These are phyloP conservation scores for Gymnocypris eckloni DNA, from an alignment of 2,797 vertebrate species.

Conservation along the genomic window DNA sequence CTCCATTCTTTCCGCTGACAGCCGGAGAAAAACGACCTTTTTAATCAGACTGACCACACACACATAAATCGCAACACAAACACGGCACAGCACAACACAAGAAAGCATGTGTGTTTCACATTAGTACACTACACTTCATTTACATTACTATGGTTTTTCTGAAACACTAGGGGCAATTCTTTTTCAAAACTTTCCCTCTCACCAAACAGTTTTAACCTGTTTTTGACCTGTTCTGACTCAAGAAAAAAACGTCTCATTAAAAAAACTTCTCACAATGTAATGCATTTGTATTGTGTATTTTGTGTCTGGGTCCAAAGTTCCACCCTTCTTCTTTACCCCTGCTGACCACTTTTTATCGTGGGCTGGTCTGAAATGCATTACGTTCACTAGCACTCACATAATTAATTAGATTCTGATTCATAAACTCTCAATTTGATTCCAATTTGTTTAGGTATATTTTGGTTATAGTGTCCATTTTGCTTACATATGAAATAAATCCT, in stretches of 20 bases:
- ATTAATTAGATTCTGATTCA: background rate
- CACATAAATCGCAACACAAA: slow-evolving; percentile 36
- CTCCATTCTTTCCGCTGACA: slow-evolving; percentile 42
- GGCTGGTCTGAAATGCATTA: background rate
- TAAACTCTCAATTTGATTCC: background rate
- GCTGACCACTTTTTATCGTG: background rate
- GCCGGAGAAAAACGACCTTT: slow-evolving; percentile 24
- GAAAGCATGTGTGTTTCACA: slow-evolving; percentile 35
- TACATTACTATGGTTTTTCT: slow-evolving; percentile 23
- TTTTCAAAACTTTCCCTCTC: background rate
- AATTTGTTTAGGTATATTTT: background rate
- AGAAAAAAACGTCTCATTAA: background rate
- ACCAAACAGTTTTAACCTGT: slow-evolving; percentile 18
- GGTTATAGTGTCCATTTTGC: background rate
- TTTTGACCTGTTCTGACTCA: slow-evolving; percentile 15
- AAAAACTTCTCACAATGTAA: background rate
- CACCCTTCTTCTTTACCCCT: background rate
- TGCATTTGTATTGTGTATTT: background rate
- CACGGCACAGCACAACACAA: slow-evolving; percentile 24
- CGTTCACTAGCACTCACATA: background rate
- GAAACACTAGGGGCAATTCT: background rate
- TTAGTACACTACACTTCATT: slow-evolving; percentile 31
- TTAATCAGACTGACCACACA: slow-evolving; percentile 53
- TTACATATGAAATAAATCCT: background rate
- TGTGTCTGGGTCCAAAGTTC: background rate